Percentiles rank a stretch among this genome's conserved stretches.
phyloP scores from a whole-genome alignment of 2,888 invertebrate genomes.

The Idaea dimidiata region DNA sequence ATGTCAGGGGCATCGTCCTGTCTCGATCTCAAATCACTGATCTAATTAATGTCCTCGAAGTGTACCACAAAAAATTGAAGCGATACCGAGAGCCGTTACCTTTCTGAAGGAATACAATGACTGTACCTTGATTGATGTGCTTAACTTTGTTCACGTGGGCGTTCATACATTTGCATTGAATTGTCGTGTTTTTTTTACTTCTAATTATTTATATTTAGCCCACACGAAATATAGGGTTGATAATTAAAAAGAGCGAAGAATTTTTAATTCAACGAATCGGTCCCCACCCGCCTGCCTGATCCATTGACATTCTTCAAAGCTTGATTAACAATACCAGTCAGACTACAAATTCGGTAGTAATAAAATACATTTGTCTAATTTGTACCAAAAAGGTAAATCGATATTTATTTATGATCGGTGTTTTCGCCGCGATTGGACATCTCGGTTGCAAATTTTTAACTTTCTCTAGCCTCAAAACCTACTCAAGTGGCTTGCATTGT shows the following conservation, averaged over 20 bases:
- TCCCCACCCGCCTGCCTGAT: background rate
- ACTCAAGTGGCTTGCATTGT: constrained; percentile 65
- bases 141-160: constrained; percentile 56
- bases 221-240: constrained; percentile 38
- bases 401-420: constrained; percentile 39
- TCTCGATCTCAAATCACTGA: constrained; percentile 52
- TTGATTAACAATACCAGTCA: background rate
- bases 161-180: constrained; percentile 73
- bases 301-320: background rate
- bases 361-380: constrained; percentile 14
- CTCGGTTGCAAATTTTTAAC: constrained; percentile 66
- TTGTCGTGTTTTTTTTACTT: constrained; percentile 56
- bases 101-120: constrained; percentile 48
- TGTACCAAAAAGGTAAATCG: constrained; percentile 23
- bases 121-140: constrained; percentile 64
- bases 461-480: constrained; percentile 80
- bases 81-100: constrained; percentile 36
- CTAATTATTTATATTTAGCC: constrained; percentile 54
- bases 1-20: constrained; percentile 64
- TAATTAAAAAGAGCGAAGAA: background rate
- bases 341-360: constrained; percentile 2
- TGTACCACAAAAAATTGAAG: constrained; percentile 58
- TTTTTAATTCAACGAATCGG: background rate
- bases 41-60: constrained; percentile 66
- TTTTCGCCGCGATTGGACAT: constrained; percentile 53